phyloP scores from a whole-genome alignment of 2,888 invertebrate genomes.

The Polymixis flavicincta region DNA sequence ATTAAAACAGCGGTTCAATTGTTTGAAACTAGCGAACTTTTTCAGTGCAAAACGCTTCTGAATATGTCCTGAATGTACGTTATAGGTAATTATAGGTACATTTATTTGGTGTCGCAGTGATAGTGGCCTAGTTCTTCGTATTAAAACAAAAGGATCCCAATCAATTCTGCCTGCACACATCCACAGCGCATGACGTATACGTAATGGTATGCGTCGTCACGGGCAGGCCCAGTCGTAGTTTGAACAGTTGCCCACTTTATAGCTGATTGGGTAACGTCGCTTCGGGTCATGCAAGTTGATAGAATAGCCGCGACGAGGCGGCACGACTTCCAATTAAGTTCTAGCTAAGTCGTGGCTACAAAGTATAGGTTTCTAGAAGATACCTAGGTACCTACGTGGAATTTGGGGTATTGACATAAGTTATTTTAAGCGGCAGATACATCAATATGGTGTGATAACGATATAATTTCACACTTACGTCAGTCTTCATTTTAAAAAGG shows the following conservation, averaged over 20 bases:
- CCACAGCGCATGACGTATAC: background rate
- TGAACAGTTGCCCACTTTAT: constrained; percentile 50
- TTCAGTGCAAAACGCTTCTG: no score
- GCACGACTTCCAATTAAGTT: background rate
- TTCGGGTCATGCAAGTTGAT: constrained; percentile 10
- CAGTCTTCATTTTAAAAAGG: background rate
- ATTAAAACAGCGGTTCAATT: no score
- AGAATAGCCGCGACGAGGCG: constrained; percentile 13
- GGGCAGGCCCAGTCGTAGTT: constrained; percentile 21
- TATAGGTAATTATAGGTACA: no score
- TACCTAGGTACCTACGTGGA: no score
- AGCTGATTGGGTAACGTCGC: constrained; percentile 17
- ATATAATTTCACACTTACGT: background rate
- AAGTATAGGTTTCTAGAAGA: background rate
- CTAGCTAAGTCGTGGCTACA: background rate
- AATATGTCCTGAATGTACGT: no score
- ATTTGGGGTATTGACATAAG: background rate
- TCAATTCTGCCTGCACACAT: background rate
- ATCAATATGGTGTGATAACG: background rate
- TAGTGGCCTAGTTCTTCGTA: background rate
- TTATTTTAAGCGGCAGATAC: no score
- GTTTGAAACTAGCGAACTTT: no score
- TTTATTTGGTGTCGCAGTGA: no score
- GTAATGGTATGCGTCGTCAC: constrained; percentile 54
- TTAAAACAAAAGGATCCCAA: background rate